Evolutionary conservation across 2,113 vertebrate species (phyloP).

Genomic region (Coptodon rendalli): DNA sequence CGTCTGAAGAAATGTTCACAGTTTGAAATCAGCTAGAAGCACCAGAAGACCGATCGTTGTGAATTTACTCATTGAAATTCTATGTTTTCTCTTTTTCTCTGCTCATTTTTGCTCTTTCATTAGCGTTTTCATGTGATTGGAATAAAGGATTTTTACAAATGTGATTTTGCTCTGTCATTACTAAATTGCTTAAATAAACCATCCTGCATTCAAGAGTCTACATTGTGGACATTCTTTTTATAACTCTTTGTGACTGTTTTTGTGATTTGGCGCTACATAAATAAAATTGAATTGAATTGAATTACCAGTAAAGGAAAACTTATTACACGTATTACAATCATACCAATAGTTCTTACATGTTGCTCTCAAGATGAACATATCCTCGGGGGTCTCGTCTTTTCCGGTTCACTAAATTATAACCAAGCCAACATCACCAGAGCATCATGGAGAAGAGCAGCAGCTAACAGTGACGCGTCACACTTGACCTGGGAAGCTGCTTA

Average conservation of each 20-base stretch:
- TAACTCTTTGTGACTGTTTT: neutral
- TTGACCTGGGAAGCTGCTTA: too few species aligned
- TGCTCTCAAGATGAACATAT: neutral
- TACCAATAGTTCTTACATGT: neutral
- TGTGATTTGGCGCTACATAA: neutral
- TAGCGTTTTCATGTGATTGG: too few species aligned
- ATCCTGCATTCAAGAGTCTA: neutral
- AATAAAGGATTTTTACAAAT: neutral
- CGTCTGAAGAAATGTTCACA: accelerated
- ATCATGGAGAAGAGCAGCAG: neutral
- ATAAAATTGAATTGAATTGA: neutral
- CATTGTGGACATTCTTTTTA: neutral
- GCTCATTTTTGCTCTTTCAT: neutral
- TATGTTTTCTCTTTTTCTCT: too few species aligned
- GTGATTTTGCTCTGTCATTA: neutral
- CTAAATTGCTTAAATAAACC: neutral
- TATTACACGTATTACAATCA: neutral
- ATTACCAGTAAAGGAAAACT: too few species aligned
- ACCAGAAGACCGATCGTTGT: accelerated
- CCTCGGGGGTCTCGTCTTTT: neutral
- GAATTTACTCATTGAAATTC: neutral
- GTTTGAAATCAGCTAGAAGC: neutral
- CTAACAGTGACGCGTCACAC: neutral
- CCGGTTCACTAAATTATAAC: accelerated
- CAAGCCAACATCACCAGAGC: neutral